phyloP scores from a whole-genome alignment of 2,888 invertebrate genomes.

The Oxyscelio sp. region DNA sequence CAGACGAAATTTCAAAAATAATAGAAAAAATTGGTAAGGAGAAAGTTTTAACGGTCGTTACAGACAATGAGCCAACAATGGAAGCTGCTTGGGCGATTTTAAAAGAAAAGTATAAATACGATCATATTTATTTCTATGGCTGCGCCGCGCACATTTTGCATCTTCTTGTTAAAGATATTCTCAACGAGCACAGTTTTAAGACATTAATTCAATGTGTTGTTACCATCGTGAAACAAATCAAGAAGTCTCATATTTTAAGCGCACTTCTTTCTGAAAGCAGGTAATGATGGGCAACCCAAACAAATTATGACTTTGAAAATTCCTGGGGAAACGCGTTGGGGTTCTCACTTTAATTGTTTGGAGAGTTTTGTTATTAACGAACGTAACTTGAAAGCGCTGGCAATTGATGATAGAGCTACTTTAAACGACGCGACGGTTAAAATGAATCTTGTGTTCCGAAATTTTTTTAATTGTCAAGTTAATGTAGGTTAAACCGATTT shows the following conservation, averaged over 20 bases:
- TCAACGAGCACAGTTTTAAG: conserved; percentile 54
- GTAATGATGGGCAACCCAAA: conserved; percentile 25
- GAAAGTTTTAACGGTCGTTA: conserved; percentile 71
- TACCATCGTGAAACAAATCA: conserved; percentile 76
- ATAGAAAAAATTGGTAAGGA: conserved; percentile 74
- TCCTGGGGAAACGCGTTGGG: conserved; percentile 74
- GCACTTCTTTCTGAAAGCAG: conserved; percentile 67
- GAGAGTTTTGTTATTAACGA: conserved; percentile 76
- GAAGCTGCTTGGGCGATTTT: conserved; percentile 74
- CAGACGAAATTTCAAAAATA: conserved; percentile 71
- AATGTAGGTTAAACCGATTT: too few species aligned
- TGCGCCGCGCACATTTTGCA: conserved; percentile 78
- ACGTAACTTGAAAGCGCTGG: conserved; percentile 76
- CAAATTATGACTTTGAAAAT: conserved; percentile 65
- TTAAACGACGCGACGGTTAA: conserved; percentile 24
- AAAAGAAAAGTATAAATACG: conserved; percentile 73
- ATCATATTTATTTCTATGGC: conserved; percentile 76
- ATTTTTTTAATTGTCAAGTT: too few species aligned
- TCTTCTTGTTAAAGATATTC: conserved; percentile 77
- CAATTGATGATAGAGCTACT: conserved; percentile 52
- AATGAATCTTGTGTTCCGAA: too few species aligned
- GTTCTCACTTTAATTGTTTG: conserved; percentile 75
- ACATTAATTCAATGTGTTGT: conserved; percentile 70
- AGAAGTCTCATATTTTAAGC: conserved; percentile 74
- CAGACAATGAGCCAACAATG: conserved; percentile 75